Evolutionary conservation across 2,797 vertebrate species (phyloP).

Genomic region (Miichthys miiuy): DNA sequence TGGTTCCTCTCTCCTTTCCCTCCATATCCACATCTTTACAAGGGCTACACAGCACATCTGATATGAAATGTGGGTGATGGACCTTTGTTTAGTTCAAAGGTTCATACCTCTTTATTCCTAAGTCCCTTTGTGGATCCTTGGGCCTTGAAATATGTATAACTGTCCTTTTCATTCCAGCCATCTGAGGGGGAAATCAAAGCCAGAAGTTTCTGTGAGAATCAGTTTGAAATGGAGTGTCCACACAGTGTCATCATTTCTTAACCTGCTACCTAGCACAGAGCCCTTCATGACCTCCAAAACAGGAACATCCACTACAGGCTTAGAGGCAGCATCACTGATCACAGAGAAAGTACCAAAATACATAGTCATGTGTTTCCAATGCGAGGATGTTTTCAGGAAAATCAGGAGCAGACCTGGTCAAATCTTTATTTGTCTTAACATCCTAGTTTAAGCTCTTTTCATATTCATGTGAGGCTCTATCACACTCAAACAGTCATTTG

Average conservation of each 20-base stretch:
- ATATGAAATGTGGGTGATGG: constrained; percentile 91
- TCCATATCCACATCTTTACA: constrained; percentile 84
- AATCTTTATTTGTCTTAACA: not conserved
- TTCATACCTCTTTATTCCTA: constrained; percentile 97
- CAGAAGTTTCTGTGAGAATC: constrained; percentile 88
- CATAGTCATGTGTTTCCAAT: not conserved
- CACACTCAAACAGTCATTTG: not conserved
- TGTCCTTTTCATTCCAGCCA: constrained; percentile 98
- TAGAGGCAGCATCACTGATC: not conserved
- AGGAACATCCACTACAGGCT: constrained; percentile 11
- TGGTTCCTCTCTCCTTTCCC: constrained; percentile 81
- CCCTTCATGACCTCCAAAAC: constrained; percentile 63
- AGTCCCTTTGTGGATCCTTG: constrained; percentile 96
- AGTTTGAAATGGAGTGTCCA: constrained; percentile 91
- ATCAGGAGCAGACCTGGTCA: not conserved
- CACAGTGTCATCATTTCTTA: constrained; percentile 85
- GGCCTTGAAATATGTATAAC: constrained; percentile 99
- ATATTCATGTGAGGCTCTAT: not conserved
- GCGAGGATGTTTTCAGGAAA: constrained; percentile 5
- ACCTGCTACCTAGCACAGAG: constrained; percentile 75
- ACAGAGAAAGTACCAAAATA: not conserved
- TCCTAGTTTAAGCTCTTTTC: not conserved
- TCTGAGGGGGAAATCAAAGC: constrained; percentile 96
- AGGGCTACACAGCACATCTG: constrained; percentile 90
- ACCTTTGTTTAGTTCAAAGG: constrained; percentile 99